These are phyloP conservation scores for Drosophila mauritiana DNA, from an alignment of 1,140 invertebrate genomes.

Conservation along the genomic window DNA sequence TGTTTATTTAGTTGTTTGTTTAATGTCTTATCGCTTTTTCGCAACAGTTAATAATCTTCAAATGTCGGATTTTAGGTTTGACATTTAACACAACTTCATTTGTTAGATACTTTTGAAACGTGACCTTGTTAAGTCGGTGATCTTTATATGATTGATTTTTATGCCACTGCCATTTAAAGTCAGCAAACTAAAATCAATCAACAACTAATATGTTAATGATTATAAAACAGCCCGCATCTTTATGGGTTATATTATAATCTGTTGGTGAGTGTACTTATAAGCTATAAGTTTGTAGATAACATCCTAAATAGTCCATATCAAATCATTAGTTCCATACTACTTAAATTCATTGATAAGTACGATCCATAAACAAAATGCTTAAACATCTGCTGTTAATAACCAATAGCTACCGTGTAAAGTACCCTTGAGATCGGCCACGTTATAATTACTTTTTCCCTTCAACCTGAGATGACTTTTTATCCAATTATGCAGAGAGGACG, in stretches of 20 bases:
- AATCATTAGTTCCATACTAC: neutral
- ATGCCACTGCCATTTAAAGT: conserved; percentile 20
- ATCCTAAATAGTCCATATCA: neutral
- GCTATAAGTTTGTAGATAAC: neutral
- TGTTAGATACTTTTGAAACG: neutral
- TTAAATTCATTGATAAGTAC: neutral
- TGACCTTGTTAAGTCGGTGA: conserved; percentile 24
- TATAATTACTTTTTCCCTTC: conserved; percentile 1
- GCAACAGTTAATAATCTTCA: neutral
- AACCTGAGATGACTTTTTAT: conserved; percentile 23
- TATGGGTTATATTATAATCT: neutral
- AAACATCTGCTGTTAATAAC: conserved; percentile 4
- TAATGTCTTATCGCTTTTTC: too few relatives aligned
- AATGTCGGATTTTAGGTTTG: conserved; percentile 8
- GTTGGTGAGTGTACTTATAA: neutral
- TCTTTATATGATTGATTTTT: conserved; percentile 26
- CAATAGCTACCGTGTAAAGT: conserved; percentile 35
- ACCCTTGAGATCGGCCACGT: conserved; percentile 2
- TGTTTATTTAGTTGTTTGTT: too few relatives aligned
- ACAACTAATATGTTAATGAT: conserved; percentile 25
- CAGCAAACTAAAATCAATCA: conserved; percentile 19
- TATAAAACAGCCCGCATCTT: conserved; percentile 4
- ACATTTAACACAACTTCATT: conserved; percentile 28
- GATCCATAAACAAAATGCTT: conserved; percentile 28
- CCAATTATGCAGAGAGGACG: conserved; percentile 16